Base-by-base conservation (phyloP, 2,113 vertebrate species). In the Alethe diademata region DNA sequence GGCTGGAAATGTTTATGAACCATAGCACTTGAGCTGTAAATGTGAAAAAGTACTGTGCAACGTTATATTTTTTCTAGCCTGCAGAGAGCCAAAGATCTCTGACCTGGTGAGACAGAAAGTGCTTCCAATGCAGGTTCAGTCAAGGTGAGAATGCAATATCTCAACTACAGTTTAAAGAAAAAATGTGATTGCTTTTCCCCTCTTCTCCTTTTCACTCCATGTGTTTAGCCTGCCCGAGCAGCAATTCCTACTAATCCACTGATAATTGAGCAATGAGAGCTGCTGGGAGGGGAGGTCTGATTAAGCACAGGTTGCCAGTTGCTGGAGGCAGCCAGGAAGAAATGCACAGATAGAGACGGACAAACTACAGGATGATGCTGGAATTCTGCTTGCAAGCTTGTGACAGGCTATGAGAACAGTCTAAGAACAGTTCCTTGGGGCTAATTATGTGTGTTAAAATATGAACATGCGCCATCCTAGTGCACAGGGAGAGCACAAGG, bases 51-150 rank as follows among this genome's bases (percentile, higher is more conserved):
- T 78, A 86, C 91, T 61, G 53, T 70, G 54, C 83, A 95, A 94
- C n/a, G 1, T 83, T 96, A 12, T 94, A 57, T 97, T 94, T 95
- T 87, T 85, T 94, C 65, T 96, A 99, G 99, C 99, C 82, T 99
- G 99, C 96, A 98, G 98, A 96, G 99, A 99, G 96, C 99, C 99
- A 74, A 99, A 99, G 98, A 98, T 99, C 69, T 99, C 99, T 91
- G 99, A 99, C 80, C 96, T 99, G 98, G 99, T 99, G 86, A 98
- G 97, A 97, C 98, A 99, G 97, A 99, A 96, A 97, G 98, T 99
- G 80, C 98, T 99, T 64, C 98, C 99, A 19, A 98, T 98, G 86
- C 99, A 99, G 90, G 96, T 98, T 90, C 98, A 98, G 56, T 99
- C 97, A 96, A 99, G 99, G 99, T 99, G 92, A 98, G 98, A 96